Evolutionary conservation across 2,113 vertebrate genomes (phyloP).

Genomic region (Myrmophylax atrothorax): DNA sequence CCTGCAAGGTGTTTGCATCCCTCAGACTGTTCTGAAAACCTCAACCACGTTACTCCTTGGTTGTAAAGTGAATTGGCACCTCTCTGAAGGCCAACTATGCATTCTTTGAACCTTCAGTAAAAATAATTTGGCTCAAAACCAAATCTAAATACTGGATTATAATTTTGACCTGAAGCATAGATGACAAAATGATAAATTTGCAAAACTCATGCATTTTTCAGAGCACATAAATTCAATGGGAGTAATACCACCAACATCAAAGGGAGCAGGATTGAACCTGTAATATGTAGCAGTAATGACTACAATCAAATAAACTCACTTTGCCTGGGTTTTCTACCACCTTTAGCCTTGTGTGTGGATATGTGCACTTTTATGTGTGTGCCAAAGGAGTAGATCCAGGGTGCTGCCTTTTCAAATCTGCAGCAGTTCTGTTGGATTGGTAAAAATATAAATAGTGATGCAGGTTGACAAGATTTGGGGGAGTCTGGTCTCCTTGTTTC

Average conservation of each 20-base stretch:
- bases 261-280: conserved; percentile 42
- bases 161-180: conserved; percentile 10
- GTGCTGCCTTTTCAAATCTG: neutral
- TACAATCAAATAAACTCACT: conserved; percentile 4
- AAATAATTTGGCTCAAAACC: neutral
- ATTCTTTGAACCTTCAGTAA: neutral
- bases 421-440: neutral
- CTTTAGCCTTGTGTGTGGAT: neutral
- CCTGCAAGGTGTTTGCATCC: neutral
- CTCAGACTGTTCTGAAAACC: neutral
- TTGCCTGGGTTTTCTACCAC: neutral
- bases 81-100: neutral
- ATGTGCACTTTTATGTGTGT: neutral
- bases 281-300: neutral
- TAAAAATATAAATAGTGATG: neutral
- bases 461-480: neutral
- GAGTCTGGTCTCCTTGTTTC: neutral
- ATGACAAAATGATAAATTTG: conserved; percentile 49
- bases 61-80: neutral
- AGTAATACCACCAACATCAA: conserved; percentile 2
- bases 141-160: neutral
- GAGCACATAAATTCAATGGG: neutral
- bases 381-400: neutral
- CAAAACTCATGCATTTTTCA: conserved; percentile 23
- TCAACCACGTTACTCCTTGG: fast-evolving